Evolutionary conservation across 1,140 invertebrate species (phyloP).

Genomic region (Pseudomyrmex dendroicus): DNA sequence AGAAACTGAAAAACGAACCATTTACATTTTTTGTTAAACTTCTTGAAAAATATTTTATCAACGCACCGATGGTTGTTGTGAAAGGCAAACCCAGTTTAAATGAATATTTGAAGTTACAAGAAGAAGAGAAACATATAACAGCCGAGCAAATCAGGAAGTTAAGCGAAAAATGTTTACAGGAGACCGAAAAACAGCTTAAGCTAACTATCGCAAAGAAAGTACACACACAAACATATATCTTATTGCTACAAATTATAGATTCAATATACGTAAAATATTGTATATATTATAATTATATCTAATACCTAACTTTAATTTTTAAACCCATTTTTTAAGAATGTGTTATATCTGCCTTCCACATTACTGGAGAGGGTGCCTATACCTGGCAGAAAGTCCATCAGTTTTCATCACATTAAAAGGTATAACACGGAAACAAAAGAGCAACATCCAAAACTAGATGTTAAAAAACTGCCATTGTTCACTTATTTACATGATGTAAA

Average conservation of each 20-base stretch:
- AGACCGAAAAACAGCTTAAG: slow-evolving; percentile 87
- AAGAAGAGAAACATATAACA: slow-evolving; percentile 89
- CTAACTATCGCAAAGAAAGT: slow-evolving; percentile 90
- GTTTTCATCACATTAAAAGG: slow-evolving; percentile 85
- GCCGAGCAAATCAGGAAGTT: slow-evolving; percentile 87
- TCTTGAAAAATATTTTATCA: slow-evolving; percentile 88
- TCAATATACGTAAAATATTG: not conserved
- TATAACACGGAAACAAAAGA: too few species aligned
- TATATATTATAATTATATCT: slow-evolving; percentile 40
- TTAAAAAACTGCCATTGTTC: too few species aligned
- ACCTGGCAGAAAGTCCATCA: slow-evolving; percentile 88
- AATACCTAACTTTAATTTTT: not conserved
- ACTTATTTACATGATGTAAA: too few species aligned
- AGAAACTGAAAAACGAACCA: too few species aligned
- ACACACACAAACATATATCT: slow-evolving; percentile 85
- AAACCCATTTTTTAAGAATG: slow-evolving; percentile 82
- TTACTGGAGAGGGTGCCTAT: slow-evolving; percentile 90
- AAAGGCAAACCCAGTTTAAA: slow-evolving; percentile 86
- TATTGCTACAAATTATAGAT: not conserved
- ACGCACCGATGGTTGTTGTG: slow-evolving; percentile 85
- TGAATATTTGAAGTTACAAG: slow-evolving; percentile 87
- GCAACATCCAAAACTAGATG: too few species aligned
- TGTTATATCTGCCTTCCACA: slow-evolving; percentile 86
- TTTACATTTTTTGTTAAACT: too few species aligned
- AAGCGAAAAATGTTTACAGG: slow-evolving; percentile 88